Evolutionary conservation across 1,140 invertebrate species (phyloP).

Genomic region (Meteorus sp.): DNA sequence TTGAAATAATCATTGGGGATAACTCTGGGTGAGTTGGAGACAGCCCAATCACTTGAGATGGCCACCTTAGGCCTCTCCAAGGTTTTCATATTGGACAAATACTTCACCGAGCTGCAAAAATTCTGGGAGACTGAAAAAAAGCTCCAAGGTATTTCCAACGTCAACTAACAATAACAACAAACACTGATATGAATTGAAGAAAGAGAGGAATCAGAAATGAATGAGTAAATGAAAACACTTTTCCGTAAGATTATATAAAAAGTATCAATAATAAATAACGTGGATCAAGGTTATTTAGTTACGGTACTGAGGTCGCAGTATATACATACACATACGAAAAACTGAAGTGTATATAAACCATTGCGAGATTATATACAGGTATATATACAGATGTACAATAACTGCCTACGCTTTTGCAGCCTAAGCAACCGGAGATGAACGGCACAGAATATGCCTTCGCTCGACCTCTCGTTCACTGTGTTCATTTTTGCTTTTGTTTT

Average conservation of each 20-base stretch:
- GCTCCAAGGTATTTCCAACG: slow-evolving; percentile 75
- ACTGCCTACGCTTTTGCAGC: slow-evolving; percentile 16
- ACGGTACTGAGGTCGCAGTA: too few relatives aligned
- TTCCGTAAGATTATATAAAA: not conserved
- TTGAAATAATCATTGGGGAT: slow-evolving; percentile 2
- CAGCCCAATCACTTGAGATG: slow-evolving; percentile 62
- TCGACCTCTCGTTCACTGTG: slow-evolving; percentile 4
- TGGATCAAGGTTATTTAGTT: not conserved
- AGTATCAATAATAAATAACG: not conserved
- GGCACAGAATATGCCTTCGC: slow-evolving; percentile 11
- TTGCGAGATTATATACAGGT: too few relatives aligned
- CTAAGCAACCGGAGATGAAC: slow-evolving; percentile 6
- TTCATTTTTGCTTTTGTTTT: slow-evolving; percentile 23
- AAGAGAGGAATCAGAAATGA: not conserved
- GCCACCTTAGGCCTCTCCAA: slow-evolving; percentile 91
- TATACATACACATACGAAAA: not conserved
- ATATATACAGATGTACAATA: slow-evolving; percentile 8
- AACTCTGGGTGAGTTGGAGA: slow-evolving; percentile 39
- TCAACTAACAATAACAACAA: not conserved
- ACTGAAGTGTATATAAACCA: not conserved
- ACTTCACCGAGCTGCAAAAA: slow-evolving; percentile 93
- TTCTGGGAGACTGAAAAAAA: slow-evolving; percentile 97
- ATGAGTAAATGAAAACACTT: not conserved
- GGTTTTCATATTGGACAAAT: slow-evolving; percentile 96
- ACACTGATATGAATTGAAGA: not conserved